Base-by-base conservation (phyloP, 2,113 vertebrate species). In the Anser cygnoides region DNA sequence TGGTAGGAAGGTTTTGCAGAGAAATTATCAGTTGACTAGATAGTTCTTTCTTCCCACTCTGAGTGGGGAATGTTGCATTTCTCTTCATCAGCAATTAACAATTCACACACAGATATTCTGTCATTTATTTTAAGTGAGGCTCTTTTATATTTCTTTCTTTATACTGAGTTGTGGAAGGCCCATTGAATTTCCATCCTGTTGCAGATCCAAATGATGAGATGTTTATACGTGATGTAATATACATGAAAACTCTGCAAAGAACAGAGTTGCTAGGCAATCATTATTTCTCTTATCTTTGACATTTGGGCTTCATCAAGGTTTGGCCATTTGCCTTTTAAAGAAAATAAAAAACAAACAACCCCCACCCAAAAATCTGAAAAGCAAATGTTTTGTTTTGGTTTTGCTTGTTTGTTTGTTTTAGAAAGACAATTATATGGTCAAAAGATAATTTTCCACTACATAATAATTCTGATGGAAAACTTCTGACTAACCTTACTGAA, bases 231-330 rank as follows among this genome's bases (percentile, higher is more conserved):
- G 18, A 52, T 1, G 1, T 11, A 80, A 37, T 26, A 14, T 10
- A 79, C 0, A 2, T 31, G 5, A n/a, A 59, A 82, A 75, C 3
- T 43, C 63, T 23, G 21, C 6, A 44, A 91, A 74, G 67, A 11
- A 0, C 3, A 43, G 26, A 29, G 3, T 13, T 43, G 10, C n/a
- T 46, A 25, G 7, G 19, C 16, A 82, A 50, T 33, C 11, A 29
- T 63, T 35, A 63, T 25, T 78, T 57, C 11, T 9, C 2, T 74
- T 78, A 72, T 62, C 13, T 70, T 76, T 70, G 31, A 41, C 2
- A 71, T 76, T 31, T 63, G 22, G 6, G 3, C 58, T 41, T 54
- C 73, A 62, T 58, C 20, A 29, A 78, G 4, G 4, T 58, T 41
- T 4, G 3, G 12, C 5, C 2, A 58, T 14, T 11, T 44, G 54